Percentiles rank a stretch among this genome's conserved stretches.
Evolutionary conservation across 1,140 invertebrate genomes (phyloP).

Genomic region (Agraylea sexmaculata): DNA sequence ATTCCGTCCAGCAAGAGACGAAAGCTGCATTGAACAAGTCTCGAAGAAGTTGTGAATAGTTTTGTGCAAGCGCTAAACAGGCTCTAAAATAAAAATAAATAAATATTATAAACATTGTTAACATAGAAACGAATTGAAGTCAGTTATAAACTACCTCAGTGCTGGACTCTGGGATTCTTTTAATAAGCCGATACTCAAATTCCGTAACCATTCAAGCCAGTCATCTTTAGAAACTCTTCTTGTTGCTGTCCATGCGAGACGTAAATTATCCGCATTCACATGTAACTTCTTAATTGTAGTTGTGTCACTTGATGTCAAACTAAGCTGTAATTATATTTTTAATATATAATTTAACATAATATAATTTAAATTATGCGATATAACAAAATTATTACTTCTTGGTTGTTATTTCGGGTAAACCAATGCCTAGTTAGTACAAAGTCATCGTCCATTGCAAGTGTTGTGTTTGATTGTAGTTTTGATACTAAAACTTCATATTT

Average conservation of each 20-base stretch:
- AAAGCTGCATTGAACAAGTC: conserved; percentile 98
- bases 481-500: conserved; percentile 67
- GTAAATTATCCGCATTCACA: conserved; percentile 71
- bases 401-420: conserved; percentile 34
- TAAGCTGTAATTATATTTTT: conserved; percentile 24
- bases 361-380: not conserved
- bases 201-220: conserved; percentile 93
- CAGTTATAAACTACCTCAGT: conserved; percentile 40
- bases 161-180: conserved; percentile 94
- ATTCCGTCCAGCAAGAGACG: conserved; percentile 96
- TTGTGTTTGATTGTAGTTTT: conserved; percentile 57
- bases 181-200: conserved; percentile 83
- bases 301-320: conserved; percentile 50
- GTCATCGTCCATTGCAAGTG: conserved; percentile 54
- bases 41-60: conserved; percentile 83
- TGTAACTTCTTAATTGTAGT: conserved; percentile 66
- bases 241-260: conserved; percentile 82
- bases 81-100: conserved; percentile 40
- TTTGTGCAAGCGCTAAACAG: conserved; percentile 85
- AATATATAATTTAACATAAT: not conserved
- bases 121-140: not conserved
- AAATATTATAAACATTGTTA: not conserved
- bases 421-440: conserved; percentile 38
- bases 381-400: conserved; percentile 31
- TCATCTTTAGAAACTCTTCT: conserved; percentile 91